Evolutionary conservation across 2,888 invertebrate genomes (phyloP), one percentile per base, ranked within the genome.

Genomic region (Entomobrya multifasciata): DNA sequence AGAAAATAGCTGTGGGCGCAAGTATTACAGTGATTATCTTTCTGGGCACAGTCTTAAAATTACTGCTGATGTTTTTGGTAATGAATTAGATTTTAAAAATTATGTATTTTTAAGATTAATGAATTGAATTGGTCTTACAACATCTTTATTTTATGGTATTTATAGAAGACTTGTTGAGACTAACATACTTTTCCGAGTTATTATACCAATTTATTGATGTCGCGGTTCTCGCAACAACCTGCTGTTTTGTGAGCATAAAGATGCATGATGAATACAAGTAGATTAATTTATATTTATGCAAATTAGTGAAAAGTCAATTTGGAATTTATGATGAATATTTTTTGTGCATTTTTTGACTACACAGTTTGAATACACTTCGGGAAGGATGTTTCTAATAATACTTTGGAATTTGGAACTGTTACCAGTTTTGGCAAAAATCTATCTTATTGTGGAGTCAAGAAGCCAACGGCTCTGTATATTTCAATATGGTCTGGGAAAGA

Each of bases 391-490:
- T 22, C 22, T 84, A 8, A 67, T 84, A 17, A 15, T 84, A 1
- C 25, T 77, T 30, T 84, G 84, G 84, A 30, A 67, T n/a, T n/a
- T 77, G 41, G 84, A 65, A 17, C 44, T 84, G 13, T 3, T 78
- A 3, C 84, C 84, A 1, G 4, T 77, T 8, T 27, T 47, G 3
- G n/a, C 30, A n/a, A 77, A 52, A 47, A 0, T 80, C 0, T 60
- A 79, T 41, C n/a, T 47, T 1, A 41, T 27, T 5, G n/a, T 80
- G 5, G 72, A 36, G 8, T 44, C 27, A 0, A 17, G 62, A 52
- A 86, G 86, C 74, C 72, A 62, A n/a, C n/a, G 78, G 27, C 57
- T 86, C 11, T 86, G 86, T 15, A 86, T 86, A 41, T 62, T 86
- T n/a, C 47, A 86, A 41, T 86, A 80, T 22, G 85, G 85, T 0